Conservation (phyloP, 2,888 invertebrate genomes). For the Zaprionus lineosus region DNA sequence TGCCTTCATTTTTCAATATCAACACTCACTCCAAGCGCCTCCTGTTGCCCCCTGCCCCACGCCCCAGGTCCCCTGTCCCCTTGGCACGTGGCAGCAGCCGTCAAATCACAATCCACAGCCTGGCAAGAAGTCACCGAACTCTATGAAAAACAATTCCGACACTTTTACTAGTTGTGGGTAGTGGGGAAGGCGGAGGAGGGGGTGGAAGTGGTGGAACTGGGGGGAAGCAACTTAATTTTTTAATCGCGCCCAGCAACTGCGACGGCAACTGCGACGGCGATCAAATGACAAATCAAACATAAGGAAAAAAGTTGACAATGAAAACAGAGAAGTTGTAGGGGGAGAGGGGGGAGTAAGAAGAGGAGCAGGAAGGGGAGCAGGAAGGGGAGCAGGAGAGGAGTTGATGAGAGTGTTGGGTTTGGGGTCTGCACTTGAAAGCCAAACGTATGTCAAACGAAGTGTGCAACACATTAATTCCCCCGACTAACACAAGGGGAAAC, state of each 20-base stretch:
- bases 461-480: slow-evolving; percentile 79
- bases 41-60: background rate
- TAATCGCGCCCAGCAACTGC: slow-evolving; percentile 57
- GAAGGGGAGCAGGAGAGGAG: no score
- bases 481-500: slow-evolving; percentile 30
- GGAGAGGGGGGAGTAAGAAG: slow-evolving; percentile 16
- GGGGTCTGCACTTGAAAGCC: slow-evolving; percentile 30
- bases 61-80: background rate
- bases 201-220: no score
- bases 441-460: slow-evolving; percentile 76
- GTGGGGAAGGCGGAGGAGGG: no score
- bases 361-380: no score
- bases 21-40: slow-evolving; percentile 10
- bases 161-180: slow-evolving; percentile 9
- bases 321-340: slow-evolving; percentile 21
- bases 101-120: slow-evolving; percentile 36
- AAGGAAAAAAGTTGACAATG: slow-evolving; percentile 51
- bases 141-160: slow-evolving; percentile 40
- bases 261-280: slow-evolving; percentile 66
- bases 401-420: no score
- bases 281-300: slow-evolving; percentile 80
- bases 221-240: slow-evolving; percentile 62
- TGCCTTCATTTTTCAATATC: slow-evolving; percentile 41
- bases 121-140: slow-evolving; percentile 57
- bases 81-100: slow-evolving; percentile 54